A percentile compares a stretch with the other conserved stretches of the same genome.
phyloP scores from a whole-genome alignment of 1,140 invertebrate genomes.

The Dreissena rostriformis region DNA sequence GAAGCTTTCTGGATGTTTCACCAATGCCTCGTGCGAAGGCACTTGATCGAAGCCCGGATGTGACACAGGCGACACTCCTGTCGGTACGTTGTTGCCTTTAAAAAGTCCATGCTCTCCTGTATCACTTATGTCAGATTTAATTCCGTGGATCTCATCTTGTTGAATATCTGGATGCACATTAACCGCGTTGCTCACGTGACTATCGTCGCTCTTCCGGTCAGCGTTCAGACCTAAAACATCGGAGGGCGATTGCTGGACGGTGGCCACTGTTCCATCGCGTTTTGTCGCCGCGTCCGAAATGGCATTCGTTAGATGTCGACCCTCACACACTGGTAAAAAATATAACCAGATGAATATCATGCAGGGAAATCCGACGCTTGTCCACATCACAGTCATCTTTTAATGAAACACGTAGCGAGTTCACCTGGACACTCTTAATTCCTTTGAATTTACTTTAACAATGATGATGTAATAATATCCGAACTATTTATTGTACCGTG shows the following conservation, averaged over 20 bases:
- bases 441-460: too few relatives aligned
- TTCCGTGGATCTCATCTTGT: background rate
- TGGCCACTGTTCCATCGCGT: background rate
- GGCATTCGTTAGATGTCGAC: conserved; percentile 3
- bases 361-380: too few relatives aligned
- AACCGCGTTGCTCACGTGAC: background rate
- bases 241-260: background rate
- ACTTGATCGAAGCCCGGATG: too few relatives aligned
- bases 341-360: background rate
- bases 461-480: too few relatives aligned
- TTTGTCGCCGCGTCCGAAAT: conserved; percentile 24
- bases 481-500: too few relatives aligned
- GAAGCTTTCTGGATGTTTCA: too few relatives aligned
- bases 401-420: too few relatives aligned
- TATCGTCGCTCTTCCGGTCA: background rate
- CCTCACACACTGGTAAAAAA: background rate
- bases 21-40: too few relatives aligned
- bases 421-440: too few relatives aligned
- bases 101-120: background rate
- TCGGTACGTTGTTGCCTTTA: too few relatives aligned
- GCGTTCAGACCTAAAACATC: background rate
- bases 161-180: background rate
- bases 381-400: too few relatives aligned
- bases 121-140: background rate
- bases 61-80: too few relatives aligned